phyloP scores from a whole-genome alignment of 2,797 vertebrate species.

The Gephyroberyx darwinii region DNA sequence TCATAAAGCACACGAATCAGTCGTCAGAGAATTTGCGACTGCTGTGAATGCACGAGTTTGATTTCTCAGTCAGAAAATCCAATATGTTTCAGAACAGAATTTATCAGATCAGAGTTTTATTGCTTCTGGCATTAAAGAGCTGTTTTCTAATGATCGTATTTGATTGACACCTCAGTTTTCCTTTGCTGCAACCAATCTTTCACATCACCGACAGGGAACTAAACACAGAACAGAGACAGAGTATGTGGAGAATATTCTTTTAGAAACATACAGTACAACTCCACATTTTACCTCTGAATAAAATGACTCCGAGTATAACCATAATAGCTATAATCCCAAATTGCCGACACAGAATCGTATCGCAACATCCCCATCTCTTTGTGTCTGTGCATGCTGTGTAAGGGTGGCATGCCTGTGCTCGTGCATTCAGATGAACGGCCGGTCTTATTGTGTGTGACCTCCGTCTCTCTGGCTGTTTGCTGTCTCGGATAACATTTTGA shows the following conservation, averaged over 20 bases:
- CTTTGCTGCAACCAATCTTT: constrained; percentile 28
- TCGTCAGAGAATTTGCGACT: constrained; percentile 26
- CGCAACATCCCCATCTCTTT: not conserved
- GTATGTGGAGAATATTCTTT: constrained; percentile 6
- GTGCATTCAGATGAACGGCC: constrained; percentile 72
- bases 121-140: constrained; percentile 28
- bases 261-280: not conserved
- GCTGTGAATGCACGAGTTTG: constrained; percentile 35
- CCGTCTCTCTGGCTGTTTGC: constrained; percentile 83
- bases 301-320: not conserved
- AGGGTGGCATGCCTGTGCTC: constrained; percentile 28
- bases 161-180: constrained; percentile 55
- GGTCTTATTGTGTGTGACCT: constrained; percentile 86
- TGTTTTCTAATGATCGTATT: constrained; percentile 50
- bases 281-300: constrained; percentile 1
- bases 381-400: constrained; percentile 5
- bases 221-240: not conserved
- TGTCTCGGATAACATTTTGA: constrained; percentile 98
- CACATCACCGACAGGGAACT: constrained; percentile 19
- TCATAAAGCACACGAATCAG: constrained; percentile 55
- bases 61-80: constrained; percentile 52
- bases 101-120: constrained; percentile 40
- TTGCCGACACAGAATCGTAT: not conserved
- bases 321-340: not conserved
- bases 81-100: constrained; percentile 45